Base-by-base conservation (phyloP, 1,140 invertebrate species). In the Chironomus striatipennis region DNA sequence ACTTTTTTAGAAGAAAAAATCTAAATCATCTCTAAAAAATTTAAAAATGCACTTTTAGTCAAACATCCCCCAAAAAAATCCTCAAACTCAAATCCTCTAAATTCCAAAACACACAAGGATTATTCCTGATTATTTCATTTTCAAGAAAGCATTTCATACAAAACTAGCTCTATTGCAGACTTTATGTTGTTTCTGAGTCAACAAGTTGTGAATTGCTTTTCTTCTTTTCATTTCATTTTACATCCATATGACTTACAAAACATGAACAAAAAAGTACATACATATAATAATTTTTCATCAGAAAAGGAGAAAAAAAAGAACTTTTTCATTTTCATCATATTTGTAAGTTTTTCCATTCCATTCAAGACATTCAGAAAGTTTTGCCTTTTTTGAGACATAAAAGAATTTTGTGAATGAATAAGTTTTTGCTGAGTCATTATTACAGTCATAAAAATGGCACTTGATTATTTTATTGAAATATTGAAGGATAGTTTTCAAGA, bases 161-260 rank as follows among this genome's bases (percentile, higher is more conserved):
- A 34, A 34, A 34, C 1, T 34, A 34, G 5, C 24, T 34, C 5
- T 34, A 34, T 34, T 34, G 24, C 24, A 34, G 24, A 34, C 24
- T 34, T 34, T 34, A 34, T n/a, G 47, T 12, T 47, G 43, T 57
- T n/a, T n/a, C 12, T n/a, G 15, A 57, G 12, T 57, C 47, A 57
- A 57, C 47, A 57, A 57, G 47, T 57, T 57, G 12, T 57, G 47
- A 57, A 57, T 57, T 57, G 47, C 47, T 57, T 57, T n/a, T 57
- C 47, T 57, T 57, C 12, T 57, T 57, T 57, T 15, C n/a, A 12
- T 57, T 15, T 57, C 47, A 47, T 47, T 47, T 47, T 47, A 34
- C 5, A 34, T 34, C 24, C 24, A 34, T 5, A 34, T 34, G 24
- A 5, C 24, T 34, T 34, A 34, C 24, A 34, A 34, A 5, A 34